phyloP scores from a whole-genome alignment of 2,888 invertebrate genomes.

The Eristalinus aeneus region DNA sequence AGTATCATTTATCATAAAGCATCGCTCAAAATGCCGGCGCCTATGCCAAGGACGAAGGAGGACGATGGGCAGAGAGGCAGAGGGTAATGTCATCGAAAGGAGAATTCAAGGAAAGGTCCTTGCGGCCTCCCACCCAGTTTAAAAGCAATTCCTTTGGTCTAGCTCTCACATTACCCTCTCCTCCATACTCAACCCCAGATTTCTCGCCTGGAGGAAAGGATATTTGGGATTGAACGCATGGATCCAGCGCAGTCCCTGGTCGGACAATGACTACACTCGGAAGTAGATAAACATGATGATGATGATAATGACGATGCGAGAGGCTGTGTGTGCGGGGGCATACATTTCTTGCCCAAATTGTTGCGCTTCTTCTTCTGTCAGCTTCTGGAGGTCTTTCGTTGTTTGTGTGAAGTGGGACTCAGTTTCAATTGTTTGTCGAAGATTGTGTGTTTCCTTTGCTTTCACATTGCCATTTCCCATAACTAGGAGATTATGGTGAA shows the following conservation, averaged over 20 bases:
- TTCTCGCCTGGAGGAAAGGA: background rate
- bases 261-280: slow-evolving; percentile 49
- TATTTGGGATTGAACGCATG: slow-evolving; percentile 23
- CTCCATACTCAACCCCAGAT: background rate
- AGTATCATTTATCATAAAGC: slow-evolving; percentile 63
- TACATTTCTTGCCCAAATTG: slow-evolving; percentile 58
- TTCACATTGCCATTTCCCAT: slow-evolving; percentile 47
- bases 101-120: slow-evolving; percentile 42
- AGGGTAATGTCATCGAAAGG: background rate
- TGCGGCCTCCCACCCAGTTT: slow-evolving; percentile 16
- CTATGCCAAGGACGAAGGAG: background rate
- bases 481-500: slow-evolving; percentile 54
- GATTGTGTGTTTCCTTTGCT: slow-evolving; percentile 40
- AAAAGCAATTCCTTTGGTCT: slow-evolving; percentile 40
- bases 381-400: background rate
- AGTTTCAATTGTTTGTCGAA: slow-evolving; percentile 26
- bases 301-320: slow-evolving; percentile 35
- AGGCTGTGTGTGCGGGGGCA: slow-evolving; percentile 12
- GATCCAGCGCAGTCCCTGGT: slow-evolving; percentile 1
- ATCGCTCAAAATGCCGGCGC: slow-evolving; percentile 22
- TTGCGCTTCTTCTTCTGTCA: slow-evolving; percentile 28
- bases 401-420: slow-evolving; percentile 13
- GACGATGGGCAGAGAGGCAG: background rate
- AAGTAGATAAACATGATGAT: slow-evolving; percentile 53
- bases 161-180: background rate